These are phyloP conservation scores for Caenorhabditis angaria DNA, from an alignment of 2,888 invertebrate genomes.

Conservation along the genomic window DNA sequence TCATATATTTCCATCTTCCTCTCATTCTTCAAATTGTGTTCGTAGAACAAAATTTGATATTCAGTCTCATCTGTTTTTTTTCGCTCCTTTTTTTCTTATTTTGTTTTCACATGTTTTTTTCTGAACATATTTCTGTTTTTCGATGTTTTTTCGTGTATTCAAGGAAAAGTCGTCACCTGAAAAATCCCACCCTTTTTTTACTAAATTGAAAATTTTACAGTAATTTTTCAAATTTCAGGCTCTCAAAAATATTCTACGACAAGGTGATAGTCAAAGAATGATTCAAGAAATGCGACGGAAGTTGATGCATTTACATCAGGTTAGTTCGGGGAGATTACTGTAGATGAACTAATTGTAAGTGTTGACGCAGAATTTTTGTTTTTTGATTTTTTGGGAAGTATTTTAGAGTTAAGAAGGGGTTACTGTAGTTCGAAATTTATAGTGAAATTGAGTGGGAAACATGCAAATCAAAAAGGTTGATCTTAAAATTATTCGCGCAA, in stretches of 20 bases:
- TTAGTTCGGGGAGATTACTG: conserved; percentile 15
- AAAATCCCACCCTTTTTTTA: background rate
- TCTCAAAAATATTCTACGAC: conserved; percentile 42
- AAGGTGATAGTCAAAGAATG: conserved; percentile 40
- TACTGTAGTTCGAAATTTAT: too few relatives aligned
- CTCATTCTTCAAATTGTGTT: too few relatives aligned
- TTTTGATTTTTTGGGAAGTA: too few relatives aligned
- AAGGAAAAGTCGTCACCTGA: background rate
- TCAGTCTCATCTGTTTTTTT: background rate
- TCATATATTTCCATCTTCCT: too few relatives aligned
- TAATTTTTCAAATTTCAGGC: conserved; percentile 21
- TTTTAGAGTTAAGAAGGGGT: too few relatives aligned
- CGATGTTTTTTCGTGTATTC: too few relatives aligned
- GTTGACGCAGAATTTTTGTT: background rate
- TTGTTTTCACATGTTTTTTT: background rate
- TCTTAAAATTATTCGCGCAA: too few relatives aligned
- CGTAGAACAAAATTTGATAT: too few relatives aligned
- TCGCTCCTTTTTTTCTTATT: background rate
- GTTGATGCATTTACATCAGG: conserved; percentile 44
- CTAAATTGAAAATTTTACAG: background rate
- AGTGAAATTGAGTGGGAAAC: too few relatives aligned
- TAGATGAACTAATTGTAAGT: too few relatives aligned
- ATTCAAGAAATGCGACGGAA: conserved; percentile 44
- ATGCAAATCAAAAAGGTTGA: too few relatives aligned
- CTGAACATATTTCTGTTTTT: too few relatives aligned